Percentiles rank a stretch among this genome's conserved stretches.
phyloP scores from a whole-genome alignment of 2,888 invertebrate genomes.

The Adelphocoris suturalis region DNA sequence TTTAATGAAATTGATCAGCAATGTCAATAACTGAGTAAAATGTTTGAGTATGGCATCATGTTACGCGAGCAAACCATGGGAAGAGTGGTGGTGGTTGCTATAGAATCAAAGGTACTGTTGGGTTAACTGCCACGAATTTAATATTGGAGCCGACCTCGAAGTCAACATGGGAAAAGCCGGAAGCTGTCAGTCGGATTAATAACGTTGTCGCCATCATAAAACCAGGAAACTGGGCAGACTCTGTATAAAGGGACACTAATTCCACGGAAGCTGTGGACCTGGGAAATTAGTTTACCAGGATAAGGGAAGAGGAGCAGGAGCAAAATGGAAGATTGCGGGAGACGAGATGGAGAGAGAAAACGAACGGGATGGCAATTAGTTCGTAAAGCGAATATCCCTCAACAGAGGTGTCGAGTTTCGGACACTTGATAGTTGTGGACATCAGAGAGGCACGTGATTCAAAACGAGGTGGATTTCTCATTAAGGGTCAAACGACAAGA shows the following conservation, averaged over 20 bases:
- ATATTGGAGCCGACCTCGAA: background rate
- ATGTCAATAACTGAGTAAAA: too few species aligned
- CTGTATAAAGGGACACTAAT: slow-evolving; percentile 44
- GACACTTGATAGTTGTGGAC: background rate
- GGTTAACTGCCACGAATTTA: background rate
- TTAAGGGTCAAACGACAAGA: background rate
- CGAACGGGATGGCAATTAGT: slow-evolving; percentile 23
- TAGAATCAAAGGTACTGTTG: too few species aligned
- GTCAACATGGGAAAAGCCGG: background rate
- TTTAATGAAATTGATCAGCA: too few species aligned
- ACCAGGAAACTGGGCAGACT: background rate
- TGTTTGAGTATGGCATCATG: too few species aligned
- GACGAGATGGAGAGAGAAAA: background rate
- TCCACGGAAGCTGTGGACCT: slow-evolving; percentile 38
- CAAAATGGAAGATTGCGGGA: background rate
- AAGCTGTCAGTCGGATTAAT: slow-evolving; percentile 37
- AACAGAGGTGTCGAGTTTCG: background rate
- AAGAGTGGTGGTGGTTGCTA: too few species aligned
- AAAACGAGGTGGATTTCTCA: background rate
- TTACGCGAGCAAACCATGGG: too few species aligned
- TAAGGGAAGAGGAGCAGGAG: background rate
- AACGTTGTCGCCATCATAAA: slow-evolving; percentile 6
- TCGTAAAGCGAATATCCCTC: background rate
- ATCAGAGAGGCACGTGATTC: background rate
- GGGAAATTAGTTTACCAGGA: slow-evolving; percentile 41